Evolutionary conservation across 2,888 invertebrate genomes (phyloP), one percentile per base, ranked within the genome.

Genomic region (Aethes cnicana): DNA sequence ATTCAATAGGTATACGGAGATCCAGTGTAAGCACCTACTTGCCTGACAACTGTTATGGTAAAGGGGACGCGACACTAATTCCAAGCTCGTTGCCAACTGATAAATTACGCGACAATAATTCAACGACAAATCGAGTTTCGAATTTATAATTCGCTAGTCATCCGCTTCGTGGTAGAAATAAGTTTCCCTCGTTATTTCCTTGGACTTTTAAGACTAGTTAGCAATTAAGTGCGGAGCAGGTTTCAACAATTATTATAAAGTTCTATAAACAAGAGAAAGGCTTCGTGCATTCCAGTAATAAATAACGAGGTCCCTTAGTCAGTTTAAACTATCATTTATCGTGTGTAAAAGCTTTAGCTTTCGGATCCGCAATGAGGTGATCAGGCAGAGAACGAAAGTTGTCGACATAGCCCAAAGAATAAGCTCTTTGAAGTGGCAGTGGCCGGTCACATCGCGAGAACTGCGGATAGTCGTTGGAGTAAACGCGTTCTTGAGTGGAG

Each of bases 71-170:
- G 78, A 78, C 62, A 58, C 57, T 70, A 75, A 74, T 77, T 62
- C 64, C 47, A 72, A 74, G 64, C 67, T 66, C 59, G 71, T 58
- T 58, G 59, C 59, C 57, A 63, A 48, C 60, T 66, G 66, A 73
- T 81, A 75, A 75, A 77, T 79, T 72, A 79, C 69, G 59, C 66
- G 69, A 67, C 65, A 71, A 77, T 80, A 78, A 77, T 80, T 75
- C 69, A 64, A 71, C 72, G 68, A 70, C 47, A 59, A 53, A 60
- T 71, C 69, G 67, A 64, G 69, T 55, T 61, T 64, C 55, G 73
- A 73, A 72, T 76, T 56, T 56, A 56, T 73, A 75, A 74, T 73
- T 17, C 36, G 23, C 8, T 26, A 41, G 14, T 23, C 18, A 41
- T 32, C 43, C 30, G 32, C 20, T 43, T 21, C 32, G 21, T 16